Percentiles rank a stretch among this genome's conserved stretches.
Conservation (phyloP, 2,797 vertebrate species). For the Decapterus maruadsi region DNA sequence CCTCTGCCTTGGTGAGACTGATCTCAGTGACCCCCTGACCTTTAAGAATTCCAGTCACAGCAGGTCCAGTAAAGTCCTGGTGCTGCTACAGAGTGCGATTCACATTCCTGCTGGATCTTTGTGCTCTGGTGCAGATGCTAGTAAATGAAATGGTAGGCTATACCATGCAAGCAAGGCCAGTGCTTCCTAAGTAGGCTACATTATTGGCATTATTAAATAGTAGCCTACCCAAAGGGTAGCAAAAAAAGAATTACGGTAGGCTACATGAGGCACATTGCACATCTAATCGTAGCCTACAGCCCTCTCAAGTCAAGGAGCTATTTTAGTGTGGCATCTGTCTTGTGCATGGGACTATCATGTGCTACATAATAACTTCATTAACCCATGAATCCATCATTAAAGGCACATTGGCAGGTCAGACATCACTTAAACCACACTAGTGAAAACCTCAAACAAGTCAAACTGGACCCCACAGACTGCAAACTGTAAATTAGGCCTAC, state of each 20-base stretch:
- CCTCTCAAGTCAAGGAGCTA: background rate
- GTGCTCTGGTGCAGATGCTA: slow-evolving; percentile 51
- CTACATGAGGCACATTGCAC: background rate
- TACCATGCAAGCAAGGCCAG: slow-evolving; percentile 10
- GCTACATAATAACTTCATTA: slow-evolving; percentile 12
- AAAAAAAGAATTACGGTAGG: slow-evolving; percentile 5
- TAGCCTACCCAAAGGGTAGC: slow-evolving; percentile 2
- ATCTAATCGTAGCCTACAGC: background rate
- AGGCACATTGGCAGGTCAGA: background rate
- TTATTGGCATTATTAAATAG: slow-evolving; percentile 10
- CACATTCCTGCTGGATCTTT: slow-evolving; percentile 60
- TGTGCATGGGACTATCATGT: background rate
- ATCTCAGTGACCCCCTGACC: slow-evolving; percentile 55
- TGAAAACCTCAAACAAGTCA: background rate
- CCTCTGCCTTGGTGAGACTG: slow-evolving; percentile 40
- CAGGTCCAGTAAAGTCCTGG: slow-evolving; percentile 48
- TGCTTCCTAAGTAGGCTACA: background rate
- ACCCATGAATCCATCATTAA: background rate
- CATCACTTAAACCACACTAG: background rate
- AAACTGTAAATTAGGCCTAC: background rate
- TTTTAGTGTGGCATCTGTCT: background rate
- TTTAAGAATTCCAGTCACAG: slow-evolving; percentile 69
- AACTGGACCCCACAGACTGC: background rate
- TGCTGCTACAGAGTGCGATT: slow-evolving; percentile 38
- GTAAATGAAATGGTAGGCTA: slow-evolving; percentile 61